A percentile compares a stretch with the other conserved stretches of the same genome.
These are phyloP conservation scores for Brachionus asplanchnoidis DNA, from an alignment of 1,140 invertebrate species.

Conservation along the genomic window DNA sequence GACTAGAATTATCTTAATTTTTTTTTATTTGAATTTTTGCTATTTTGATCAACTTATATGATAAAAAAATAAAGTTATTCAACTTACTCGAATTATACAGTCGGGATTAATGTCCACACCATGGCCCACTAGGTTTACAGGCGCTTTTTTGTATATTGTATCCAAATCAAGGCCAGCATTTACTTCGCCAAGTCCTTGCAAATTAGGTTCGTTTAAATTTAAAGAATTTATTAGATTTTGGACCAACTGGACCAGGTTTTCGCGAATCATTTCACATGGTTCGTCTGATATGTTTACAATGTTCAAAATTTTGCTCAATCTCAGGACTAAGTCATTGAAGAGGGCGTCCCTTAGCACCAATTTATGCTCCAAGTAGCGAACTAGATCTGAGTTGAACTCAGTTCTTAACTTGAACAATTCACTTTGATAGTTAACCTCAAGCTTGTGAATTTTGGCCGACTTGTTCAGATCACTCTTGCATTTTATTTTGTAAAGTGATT, in stretches of 20 bases:
- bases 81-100: background rate
- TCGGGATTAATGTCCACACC: background rate
- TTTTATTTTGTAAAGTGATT: conserved; percentile 38
- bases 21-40: too few relatives aligned
- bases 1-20: too few relatives aligned
- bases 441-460: conserved; percentile 20
- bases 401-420: conserved; percentile 21
- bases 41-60: too few relatives aligned
- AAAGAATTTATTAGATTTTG: background rate
- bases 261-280: background rate
- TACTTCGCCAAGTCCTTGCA: background rate
- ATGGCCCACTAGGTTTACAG: background rate
- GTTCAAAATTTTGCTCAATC: background rate
- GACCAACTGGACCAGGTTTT: background rate
- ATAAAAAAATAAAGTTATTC: background rate
- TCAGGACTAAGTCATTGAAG: background rate
- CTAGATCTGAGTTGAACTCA: conserved; percentile 1
- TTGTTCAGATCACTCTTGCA: conserved; percentile 38
- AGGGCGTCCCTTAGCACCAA: background rate
- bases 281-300: background rate
- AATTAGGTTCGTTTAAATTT: background rate
- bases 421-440: background rate
- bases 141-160: conserved; percentile 17
- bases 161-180: background rate
- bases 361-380: conserved; percentile 32